phyloP scores from a whole-genome alignment of 2,113 vertebrate genomes.

The Pseudorectes ferrugineus region DNA sequence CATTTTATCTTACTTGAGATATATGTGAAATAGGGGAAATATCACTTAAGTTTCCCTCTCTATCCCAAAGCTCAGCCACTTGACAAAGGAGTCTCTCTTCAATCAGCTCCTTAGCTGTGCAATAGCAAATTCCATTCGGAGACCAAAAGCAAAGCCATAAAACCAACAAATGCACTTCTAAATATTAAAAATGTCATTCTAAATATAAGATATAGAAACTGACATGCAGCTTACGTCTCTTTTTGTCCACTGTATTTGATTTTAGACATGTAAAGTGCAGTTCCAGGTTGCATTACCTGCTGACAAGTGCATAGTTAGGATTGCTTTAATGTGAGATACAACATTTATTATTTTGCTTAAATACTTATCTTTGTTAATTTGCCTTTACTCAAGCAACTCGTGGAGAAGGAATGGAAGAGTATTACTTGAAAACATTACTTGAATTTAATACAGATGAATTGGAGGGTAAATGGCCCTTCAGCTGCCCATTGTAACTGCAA shows the following conservation, averaged over 20 bases:
- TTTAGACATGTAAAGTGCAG: neutral
- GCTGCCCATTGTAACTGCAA: neutral
- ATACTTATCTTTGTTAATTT: neutral
- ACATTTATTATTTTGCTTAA: neutral
- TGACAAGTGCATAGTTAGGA: neutral
- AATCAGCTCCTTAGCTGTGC: neutral
- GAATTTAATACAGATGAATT: neutral
- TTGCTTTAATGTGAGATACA: neutral
- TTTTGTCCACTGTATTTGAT: neutral
- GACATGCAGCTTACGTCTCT: neutral
- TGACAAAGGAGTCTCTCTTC: neutral
- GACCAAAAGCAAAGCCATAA: neutral
- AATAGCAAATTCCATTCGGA: neutral
- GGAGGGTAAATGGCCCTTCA: neutral
- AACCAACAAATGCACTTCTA: neutral
- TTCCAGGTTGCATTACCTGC: neutral
- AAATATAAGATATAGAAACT: neutral
- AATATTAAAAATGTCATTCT: neutral
- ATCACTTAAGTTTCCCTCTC: neutral
- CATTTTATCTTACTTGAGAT: neutral
- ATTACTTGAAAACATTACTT: neutral
- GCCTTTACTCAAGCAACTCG: neutral
- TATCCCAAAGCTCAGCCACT: neutral
- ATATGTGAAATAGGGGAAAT: neutral
- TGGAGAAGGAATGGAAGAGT: neutral